These are phyloP conservation scores for Sebastes taczanowskii DNA, from an alignment of 2,797 vertebrate genomes.

Conservation along the genomic window DNA sequence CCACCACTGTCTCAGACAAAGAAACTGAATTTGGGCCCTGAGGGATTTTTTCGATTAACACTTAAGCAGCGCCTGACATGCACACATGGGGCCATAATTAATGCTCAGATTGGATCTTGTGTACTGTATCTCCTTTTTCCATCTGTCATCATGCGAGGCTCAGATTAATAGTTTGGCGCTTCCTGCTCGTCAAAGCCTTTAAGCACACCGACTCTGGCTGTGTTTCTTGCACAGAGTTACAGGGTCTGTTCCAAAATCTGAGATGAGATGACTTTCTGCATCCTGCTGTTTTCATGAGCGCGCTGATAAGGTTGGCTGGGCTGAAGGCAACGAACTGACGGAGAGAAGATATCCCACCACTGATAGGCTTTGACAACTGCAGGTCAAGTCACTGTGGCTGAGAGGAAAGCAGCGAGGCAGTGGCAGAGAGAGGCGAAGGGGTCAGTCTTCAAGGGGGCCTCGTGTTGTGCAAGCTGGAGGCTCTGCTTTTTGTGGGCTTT, in stretches of 20 bases:
- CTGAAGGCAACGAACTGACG: constrained; percentile 51
- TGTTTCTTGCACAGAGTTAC: constrained; percentile 39
- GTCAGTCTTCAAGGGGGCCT: constrained; percentile 21
- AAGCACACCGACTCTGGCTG: constrained; percentile 65
- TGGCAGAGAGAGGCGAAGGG: constrained; percentile 18
- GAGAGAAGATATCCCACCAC: constrained; percentile 36
- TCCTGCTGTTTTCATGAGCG: constrained; percentile 52
- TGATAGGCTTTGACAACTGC: constrained; percentile 39
- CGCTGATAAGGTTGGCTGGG: constrained; percentile 64
- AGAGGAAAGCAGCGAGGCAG: constrained; percentile 14
- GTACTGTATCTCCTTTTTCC: constrained; percentile 77
- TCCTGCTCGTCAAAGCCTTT: constrained; percentile 67
- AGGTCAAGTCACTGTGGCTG: constrained; percentile 44
- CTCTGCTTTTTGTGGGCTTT: constrained; percentile 71
- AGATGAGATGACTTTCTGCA: constrained; percentile 61
- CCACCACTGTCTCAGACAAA: constrained; percentile 57
- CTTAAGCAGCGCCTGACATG: constrained; percentile 42
- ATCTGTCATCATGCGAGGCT: constrained; percentile 75
- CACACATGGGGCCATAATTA: constrained; percentile 71
- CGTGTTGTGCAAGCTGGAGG: constrained; percentile 42
- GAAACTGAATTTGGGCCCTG: constrained; percentile 44
- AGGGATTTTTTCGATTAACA: constrained; percentile 61
- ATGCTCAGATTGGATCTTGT: constrained; percentile 78
- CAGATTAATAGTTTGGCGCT: constrained; percentile 77
- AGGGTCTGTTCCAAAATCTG: constrained; percentile 65